A percentile compares a stretch with the other conserved stretches of the same genome.
Conservation (phyloP, 2,888 invertebrate species). For the Timema podura region DNA sequence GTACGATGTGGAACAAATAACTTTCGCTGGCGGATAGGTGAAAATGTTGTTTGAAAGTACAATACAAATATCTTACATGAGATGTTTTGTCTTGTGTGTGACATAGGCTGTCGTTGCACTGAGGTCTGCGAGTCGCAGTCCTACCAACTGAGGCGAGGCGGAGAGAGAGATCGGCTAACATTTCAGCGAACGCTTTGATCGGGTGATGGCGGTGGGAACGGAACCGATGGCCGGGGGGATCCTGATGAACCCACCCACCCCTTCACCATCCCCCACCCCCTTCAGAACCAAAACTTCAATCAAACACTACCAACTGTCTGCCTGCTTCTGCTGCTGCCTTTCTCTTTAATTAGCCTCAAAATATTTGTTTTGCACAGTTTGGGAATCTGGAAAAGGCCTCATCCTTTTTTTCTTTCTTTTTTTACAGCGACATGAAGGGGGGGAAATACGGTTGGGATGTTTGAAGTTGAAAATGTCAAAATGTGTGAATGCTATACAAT, state of each 20-base stretch:
- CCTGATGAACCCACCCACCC: slow-evolving; percentile 4
- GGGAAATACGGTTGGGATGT: neutral
- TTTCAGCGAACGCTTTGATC: slow-evolving; percentile 2
- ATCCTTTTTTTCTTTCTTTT: too few relatives aligned
- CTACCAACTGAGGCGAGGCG: too few relatives aligned
- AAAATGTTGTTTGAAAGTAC: too few relatives aligned
- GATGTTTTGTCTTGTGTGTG: too few relatives aligned
- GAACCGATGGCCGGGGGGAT: neutral
- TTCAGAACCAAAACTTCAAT: slow-evolving; percentile 16
- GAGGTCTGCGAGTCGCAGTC: too few relatives aligned
- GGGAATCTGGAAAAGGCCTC: too few relatives aligned
- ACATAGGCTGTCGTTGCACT: too few relatives aligned
- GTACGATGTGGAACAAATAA: too few relatives aligned
- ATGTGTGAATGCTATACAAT: too few relatives aligned
- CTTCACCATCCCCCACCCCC: neutral
- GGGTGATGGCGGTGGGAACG: slow-evolving; percentile 5
- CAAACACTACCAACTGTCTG: slow-evolving; percentile 2
- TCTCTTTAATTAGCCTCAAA: slow-evolving; percentile 32
- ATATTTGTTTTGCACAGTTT: slow-evolving; percentile 28
- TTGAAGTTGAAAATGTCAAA: too few relatives aligned
- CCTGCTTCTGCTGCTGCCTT: neutral
- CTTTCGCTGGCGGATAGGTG: too few relatives aligned
- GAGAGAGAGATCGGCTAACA: neutral
- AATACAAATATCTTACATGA: too few relatives aligned
- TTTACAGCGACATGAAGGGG: neutral